Base-by-base conservation (phyloP, 2,797 vertebrate species). In the Chelon auratus region DNA sequence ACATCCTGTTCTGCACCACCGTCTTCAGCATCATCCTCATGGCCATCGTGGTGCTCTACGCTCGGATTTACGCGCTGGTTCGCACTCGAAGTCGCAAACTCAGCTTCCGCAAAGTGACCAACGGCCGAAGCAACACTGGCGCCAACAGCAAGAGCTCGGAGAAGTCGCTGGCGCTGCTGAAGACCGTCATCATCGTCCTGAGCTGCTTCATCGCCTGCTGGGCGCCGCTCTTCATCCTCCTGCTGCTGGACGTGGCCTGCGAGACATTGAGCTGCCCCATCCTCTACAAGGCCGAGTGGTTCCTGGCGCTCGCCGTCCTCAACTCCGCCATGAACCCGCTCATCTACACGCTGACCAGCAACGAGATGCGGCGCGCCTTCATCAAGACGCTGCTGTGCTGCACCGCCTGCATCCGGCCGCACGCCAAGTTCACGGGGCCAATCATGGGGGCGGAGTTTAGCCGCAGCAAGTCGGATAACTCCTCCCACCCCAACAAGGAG, bases 311-410 rank as follows among this genome's bases (percentile, higher is more conserved):
- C 77, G 98, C 98, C 0, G 98, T 99, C 79, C 95, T 99, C 77
- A 99, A 99, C 89, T 99, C 98, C 0, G 98, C 96, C 81, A 98
- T 96, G 62, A 99, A 99, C 89, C 98, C 98, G 9, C 95, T 99
- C 80, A 99, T 99, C 85, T 99, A 99, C 90, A 99, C 98, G 0
- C 91, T 98, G 70, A 98, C 97, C 84, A 99, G 97, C 93, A 97
- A 98, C 69, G 98, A 99, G 93, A 99, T 99, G 97, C 94, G 98
- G 3, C 92, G 96, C 6, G 98, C 97, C 17, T 99, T 99, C 92
- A 89, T 96, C 72, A 95, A 96, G 77, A 98, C 97, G 76, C 82
- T 98, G 72, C 93, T 95, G 70, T 98, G 97, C 78, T 98, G 97
- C 80, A 93, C 93, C 9, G 91, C 94, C 73, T 93, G 95, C 53